These are phyloP conservation scores for Phania funesta DNA, from an alignment of 2,888 invertebrate genomes.

Conservation along the genomic window DNA sequence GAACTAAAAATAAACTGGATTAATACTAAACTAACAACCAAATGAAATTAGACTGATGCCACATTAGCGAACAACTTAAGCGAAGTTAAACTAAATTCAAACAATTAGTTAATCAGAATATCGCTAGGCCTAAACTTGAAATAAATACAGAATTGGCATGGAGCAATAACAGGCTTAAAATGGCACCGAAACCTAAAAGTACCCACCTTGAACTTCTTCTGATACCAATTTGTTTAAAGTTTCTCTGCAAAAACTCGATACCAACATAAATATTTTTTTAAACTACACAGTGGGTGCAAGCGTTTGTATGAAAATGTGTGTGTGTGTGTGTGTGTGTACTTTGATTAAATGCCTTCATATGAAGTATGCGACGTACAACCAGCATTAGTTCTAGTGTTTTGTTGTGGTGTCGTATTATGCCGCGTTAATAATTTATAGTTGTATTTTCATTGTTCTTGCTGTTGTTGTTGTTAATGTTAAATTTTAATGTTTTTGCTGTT, in stretches of 20 bases:
- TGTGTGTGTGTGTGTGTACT: background rate
- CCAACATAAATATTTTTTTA: background rate
- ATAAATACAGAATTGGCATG: background rate
- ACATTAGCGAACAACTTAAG: too few relatives aligned
- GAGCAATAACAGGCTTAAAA: too few relatives aligned
- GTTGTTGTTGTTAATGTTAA: slow-evolving; percentile 25
- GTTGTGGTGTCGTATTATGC: background rate
- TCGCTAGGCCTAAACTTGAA: too few relatives aligned
- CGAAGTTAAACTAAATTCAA: too few relatives aligned
- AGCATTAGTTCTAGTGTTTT: background rate
- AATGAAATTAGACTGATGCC: too few relatives aligned
- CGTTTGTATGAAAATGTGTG: background rate
- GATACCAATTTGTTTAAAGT: too few relatives aligned
- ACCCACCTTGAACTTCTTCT: too few relatives aligned
- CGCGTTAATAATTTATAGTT: slow-evolving; percentile 30
- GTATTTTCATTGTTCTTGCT: background rate
- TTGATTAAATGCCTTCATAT: slow-evolving; percentile 15
- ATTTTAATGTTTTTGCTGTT: slow-evolving; percentile 27
- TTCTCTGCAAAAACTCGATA: background rate
- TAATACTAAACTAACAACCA: too few relatives aligned
- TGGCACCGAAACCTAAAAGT: too few relatives aligned
- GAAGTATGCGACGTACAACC: background rate
- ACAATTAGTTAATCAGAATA: too few relatives aligned
- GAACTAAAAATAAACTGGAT: too few relatives aligned
- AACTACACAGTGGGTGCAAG: slow-evolving; percentile 30